Conservation (phyloP, 2,113 vertebrate species). For the Octodon degus region DNA sequence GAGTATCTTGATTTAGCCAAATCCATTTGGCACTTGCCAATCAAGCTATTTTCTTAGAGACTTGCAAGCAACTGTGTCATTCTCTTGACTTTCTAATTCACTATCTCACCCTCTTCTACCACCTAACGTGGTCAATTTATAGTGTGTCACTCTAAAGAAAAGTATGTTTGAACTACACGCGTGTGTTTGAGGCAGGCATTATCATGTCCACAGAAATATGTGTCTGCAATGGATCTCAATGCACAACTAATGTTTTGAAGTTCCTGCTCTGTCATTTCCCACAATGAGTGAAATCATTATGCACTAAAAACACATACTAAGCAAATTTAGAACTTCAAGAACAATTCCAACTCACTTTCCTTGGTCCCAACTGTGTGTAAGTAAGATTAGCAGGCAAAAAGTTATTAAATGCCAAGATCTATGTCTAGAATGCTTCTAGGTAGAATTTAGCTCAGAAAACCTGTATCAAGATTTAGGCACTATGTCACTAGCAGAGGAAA, state of each 20-base stretch:
- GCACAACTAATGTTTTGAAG: not conserved
- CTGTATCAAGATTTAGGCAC: not conserved
- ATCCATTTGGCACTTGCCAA: not conserved
- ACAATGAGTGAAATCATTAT: not conserved
- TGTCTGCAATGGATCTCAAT: not conserved
- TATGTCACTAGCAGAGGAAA: not conserved
- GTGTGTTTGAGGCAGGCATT: not conserved
- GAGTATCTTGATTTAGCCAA: not conserved
- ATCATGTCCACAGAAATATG: fast-evolving
- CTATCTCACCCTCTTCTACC: not conserved
- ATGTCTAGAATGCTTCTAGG: not conserved
- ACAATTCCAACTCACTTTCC: not conserved
- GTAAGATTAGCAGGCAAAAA: not conserved
- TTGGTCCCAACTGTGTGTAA: not conserved
- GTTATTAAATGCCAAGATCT: not conserved
- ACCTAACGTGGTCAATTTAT: not conserved
- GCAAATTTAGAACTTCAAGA: not conserved
- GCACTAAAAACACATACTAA: not conserved
- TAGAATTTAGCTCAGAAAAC: conserved; percentile 19
- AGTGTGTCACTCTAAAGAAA: conserved; percentile 12
- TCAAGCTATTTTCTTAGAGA: conserved; percentile 18
- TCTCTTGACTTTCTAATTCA: not conserved
- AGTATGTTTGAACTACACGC: not conserved
- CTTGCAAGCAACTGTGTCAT: not conserved
- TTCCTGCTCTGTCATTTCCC: not conserved